These are phyloP conservation scores for Neodiprion fabricii DNA, from an alignment of 1,140 invertebrate genomes.

Conservation along the genomic window DNA sequence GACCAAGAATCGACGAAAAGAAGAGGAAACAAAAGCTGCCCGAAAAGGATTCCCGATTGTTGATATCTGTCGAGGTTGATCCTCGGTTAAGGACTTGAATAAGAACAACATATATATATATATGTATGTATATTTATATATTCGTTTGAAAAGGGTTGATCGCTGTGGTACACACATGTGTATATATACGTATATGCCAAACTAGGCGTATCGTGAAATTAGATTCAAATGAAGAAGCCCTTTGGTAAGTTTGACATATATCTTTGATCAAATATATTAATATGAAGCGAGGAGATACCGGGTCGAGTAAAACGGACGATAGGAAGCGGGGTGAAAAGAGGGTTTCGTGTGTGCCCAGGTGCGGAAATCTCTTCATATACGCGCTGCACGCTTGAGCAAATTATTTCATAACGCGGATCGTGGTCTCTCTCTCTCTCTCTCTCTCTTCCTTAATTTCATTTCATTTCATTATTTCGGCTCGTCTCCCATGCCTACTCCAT, in stretches of 20 bases:
- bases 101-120: too few species aligned
- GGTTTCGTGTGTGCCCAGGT: conserved; percentile 47
- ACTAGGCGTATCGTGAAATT: conserved; percentile 27
- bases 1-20: too few species aligned
- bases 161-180: too few species aligned
- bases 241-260: conserved; percentile 27
- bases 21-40: too few species aligned
- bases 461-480: not conserved
- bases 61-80: too few species aligned
- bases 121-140: too few species aligned
- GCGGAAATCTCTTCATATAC: conserved; percentile 14
- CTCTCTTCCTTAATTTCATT: not conserved
- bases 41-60: too few species aligned
- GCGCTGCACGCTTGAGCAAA: conserved; percentile 42
- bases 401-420: conserved; percentile 43
- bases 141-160: too few species aligned
- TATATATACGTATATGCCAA: too few species aligned
- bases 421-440: too few species aligned
- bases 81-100: too few species aligned
- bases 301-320: conserved; percentile 40
- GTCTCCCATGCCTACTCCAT: not conserved
- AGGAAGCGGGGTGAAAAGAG: conserved; percentile 24
- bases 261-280: not conserved
- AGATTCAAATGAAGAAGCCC: conserved; percentile 44
- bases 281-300: conserved; percentile 31